Evolutionary conservation across 1,140 invertebrate genomes (phyloP).

Genomic region (Cydia splendana): DNA sequence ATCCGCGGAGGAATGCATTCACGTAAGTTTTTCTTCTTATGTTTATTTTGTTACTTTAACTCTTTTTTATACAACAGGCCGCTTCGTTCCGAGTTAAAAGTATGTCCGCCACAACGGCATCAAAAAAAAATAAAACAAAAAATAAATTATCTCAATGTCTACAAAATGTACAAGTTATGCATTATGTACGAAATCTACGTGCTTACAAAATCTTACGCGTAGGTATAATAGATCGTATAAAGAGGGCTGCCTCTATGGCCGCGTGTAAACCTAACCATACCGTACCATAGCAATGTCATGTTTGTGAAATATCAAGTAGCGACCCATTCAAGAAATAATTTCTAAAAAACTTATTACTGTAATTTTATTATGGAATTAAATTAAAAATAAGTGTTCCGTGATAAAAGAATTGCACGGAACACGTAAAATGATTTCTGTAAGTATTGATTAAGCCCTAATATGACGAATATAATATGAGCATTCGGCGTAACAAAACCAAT

Average conservation of each 20-base stretch:
- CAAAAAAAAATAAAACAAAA: constrained; percentile 38
- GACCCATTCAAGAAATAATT: too few relatives aligned
- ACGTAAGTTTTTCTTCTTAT: background rate
- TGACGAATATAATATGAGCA: too few relatives aligned
- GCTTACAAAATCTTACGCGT: constrained; percentile 52
- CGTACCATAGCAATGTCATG: too few relatives aligned
- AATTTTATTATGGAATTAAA: too few relatives aligned
- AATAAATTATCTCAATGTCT: constrained; percentile 35
- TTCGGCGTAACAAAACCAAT: background rate
- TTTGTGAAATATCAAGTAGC: too few relatives aligned
- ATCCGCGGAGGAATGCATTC: too few relatives aligned
- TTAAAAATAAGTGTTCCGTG: too few relatives aligned
- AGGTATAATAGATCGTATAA: constrained; percentile 25
- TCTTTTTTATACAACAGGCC: constrained; percentile 25
- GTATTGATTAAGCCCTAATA: too few relatives aligned
- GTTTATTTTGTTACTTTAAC: background rate
- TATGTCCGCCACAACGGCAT: constrained; percentile 32
- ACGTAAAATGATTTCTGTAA: too few relatives aligned
- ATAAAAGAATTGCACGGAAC: too few relatives aligned
- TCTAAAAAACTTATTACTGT: too few relatives aligned
- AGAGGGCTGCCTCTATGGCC: constrained; percentile 17
- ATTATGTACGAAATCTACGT: constrained; percentile 51
- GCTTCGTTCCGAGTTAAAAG: constrained; percentile 6
- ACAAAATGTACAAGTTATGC: constrained; percentile 42
- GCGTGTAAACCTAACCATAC: background rate